Evolutionary conservation across 2,113 vertebrate genomes (phyloP).

Genomic region (Lota lota): DNA sequence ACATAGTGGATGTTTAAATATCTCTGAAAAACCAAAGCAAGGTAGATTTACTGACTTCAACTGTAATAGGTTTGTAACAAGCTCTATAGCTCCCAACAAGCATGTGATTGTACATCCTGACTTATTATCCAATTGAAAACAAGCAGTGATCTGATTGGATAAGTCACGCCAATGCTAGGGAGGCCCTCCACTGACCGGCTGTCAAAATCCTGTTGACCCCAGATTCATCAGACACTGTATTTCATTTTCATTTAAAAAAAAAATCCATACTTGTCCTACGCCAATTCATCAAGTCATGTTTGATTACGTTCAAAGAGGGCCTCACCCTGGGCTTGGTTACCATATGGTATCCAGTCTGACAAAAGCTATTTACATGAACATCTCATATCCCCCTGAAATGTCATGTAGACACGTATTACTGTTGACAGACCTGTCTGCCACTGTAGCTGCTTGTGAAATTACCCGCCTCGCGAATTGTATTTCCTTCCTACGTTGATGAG

Average conservation of each 20-base stretch:
- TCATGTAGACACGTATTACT: slow-evolving; percentile 11
- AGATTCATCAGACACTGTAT: slow-evolving; percentile 11
- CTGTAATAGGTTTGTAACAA: background rate
- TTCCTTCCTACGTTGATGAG: slow-evolving; percentile 10
- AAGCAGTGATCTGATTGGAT: slow-evolving; percentile 42
- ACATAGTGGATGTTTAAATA: too few relatives aligned
- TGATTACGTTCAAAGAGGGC: slow-evolving; percentile 25
- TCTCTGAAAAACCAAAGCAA: too few relatives aligned
- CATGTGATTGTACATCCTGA: slow-evolving; percentile 10
- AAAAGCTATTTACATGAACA: too few relatives aligned
- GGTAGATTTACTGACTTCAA: too few relatives aligned
- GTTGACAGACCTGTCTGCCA: slow-evolving; percentile 20
- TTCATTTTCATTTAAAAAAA: slow-evolving; percentile 25
- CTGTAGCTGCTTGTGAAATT: slow-evolving; percentile 15
- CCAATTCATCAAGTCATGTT: slow-evolving; percentile 50
- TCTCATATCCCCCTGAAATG: background rate
- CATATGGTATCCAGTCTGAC: slow-evolving; percentile 8
- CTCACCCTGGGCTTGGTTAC: slow-evolving; percentile 19
- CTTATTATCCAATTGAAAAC: slow-evolving; percentile 21
- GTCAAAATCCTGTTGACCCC: slow-evolving; percentile 60
- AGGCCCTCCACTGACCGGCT: slow-evolving; percentile 35
- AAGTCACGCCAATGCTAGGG: slow-evolving; percentile 18
- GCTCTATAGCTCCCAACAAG: background rate
- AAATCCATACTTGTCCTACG: slow-evolving; percentile 45
- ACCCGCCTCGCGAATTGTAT: slow-evolving; percentile 14